Percentiles rank a stretch among this genome's conserved stretches.
phyloP scores from a whole-genome alignment of 2,113 vertebrate species.

The Beaufortia kweichowensis region DNA sequence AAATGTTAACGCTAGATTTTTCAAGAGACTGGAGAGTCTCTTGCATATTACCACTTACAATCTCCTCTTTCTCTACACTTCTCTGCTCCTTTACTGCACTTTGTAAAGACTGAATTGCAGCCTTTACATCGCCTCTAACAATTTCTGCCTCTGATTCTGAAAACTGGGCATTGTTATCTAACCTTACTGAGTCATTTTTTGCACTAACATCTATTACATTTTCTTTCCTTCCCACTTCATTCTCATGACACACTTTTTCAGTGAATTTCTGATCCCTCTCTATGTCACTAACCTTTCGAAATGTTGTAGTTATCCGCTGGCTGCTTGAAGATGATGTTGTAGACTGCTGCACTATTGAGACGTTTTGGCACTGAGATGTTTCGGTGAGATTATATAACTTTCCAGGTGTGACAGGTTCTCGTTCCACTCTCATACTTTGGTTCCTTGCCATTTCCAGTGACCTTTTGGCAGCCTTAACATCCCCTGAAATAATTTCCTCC shows the following conservation, averaged over 20 bases:
- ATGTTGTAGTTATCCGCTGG: slow-evolving; percentile 69
- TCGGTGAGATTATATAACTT: slow-evolving; percentile 73
- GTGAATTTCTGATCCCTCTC: slow-evolving; percentile 70
- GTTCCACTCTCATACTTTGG: slow-evolving; percentile 82
- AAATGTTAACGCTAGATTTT: slow-evolving; percentile 84
- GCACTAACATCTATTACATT: slow-evolving; percentile 72
- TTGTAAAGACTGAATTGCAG: slow-evolving; percentile 82
- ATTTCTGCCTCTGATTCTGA: slow-evolving; percentile 75
- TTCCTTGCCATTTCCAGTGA: slow-evolving; percentile 85
- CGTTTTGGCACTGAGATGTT: slow-evolving; percentile 70
- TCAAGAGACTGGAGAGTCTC: slow-evolving; percentile 81
- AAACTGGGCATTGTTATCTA: slow-evolving; percentile 75
- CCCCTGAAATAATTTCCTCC: slow-evolving; percentile 83
- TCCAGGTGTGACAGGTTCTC: slow-evolving; percentile 76
- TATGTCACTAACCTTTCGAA: slow-evolving; percentile 91
- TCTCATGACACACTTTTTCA: slow-evolving; percentile 65
- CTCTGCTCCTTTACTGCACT: slow-evolving; percentile 58
- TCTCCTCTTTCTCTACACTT: slow-evolving; percentile 75
- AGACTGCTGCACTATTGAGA: slow-evolving; percentile 70
- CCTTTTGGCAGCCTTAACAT: slow-evolving; percentile 82
- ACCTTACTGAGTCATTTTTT: slow-evolving; percentile 69
- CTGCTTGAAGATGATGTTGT: slow-evolving; percentile 66
- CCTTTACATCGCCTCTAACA: slow-evolving; percentile 85
- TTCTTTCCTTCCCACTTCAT: slow-evolving; percentile 68
- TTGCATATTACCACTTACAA: slow-evolving; percentile 79